A percentile compares a stretch with the other conserved stretches of the same genome.
Conservation (phyloP, 2,888 invertebrate genomes). For the Pristionchus mayeri region DNA sequence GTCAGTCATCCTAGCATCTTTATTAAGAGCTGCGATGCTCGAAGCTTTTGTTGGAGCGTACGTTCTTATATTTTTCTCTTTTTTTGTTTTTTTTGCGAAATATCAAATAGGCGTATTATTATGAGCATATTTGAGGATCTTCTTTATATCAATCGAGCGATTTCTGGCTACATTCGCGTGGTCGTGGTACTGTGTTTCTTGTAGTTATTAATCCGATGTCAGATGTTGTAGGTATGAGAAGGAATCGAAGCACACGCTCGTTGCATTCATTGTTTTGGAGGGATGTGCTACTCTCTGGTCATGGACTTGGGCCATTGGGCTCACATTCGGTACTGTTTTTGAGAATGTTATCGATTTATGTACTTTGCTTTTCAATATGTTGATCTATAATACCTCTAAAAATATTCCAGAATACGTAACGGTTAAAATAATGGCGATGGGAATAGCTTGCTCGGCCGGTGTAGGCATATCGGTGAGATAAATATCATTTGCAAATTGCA, state of each 20-base stretch:
- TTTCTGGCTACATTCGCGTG: background rate
- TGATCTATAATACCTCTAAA: too few relatives aligned
- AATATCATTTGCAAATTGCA: too few relatives aligned
- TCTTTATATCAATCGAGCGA: background rate
- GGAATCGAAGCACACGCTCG: background rate
- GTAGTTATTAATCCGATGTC: background rate
- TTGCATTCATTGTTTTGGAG: background rate
- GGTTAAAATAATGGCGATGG: too few relatives aligned
- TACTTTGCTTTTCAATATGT: too few relatives aligned
- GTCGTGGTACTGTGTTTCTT: background rate
- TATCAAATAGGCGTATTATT: background rate
- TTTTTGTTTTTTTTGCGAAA: background rate
- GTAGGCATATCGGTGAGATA: too few relatives aligned
- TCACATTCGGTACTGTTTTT: slow-evolving; percentile 1
- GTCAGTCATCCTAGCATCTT: background rate
- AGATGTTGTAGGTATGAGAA: background rate
- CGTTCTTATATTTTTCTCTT: background rate
- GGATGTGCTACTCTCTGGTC: background rate
- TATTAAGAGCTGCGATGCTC: background rate
- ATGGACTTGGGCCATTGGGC: background rate
- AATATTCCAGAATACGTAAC: too few relatives aligned
- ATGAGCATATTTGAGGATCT: background rate
- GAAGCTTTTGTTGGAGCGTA: background rate
- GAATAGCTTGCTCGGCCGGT: too few relatives aligned
- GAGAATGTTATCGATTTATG: too few relatives aligned